Evolutionary conservation across 1,140 invertebrate species (phyloP).

Genomic region (Reticulitermes speratus): DNA sequence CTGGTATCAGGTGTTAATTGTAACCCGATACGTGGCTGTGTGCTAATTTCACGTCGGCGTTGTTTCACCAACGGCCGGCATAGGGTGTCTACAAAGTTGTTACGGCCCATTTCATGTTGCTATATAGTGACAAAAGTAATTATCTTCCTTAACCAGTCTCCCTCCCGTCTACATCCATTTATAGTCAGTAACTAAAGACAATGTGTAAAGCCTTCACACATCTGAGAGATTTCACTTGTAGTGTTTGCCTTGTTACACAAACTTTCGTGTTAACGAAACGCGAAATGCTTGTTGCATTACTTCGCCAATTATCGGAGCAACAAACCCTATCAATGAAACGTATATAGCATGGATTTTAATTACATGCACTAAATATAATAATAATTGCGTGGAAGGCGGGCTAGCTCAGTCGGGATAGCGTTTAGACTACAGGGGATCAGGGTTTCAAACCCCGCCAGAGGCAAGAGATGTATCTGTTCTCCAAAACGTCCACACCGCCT

Average conservation of each 20-base stretch:
- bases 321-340: no score
- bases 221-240: not conserved
- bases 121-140: not conserved
- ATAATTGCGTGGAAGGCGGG: no score
- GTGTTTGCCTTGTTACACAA: no score
- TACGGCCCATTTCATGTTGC: not conserved
- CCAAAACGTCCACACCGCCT: no score
- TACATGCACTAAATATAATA: no score
- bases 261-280: not conserved
- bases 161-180: not conserved
- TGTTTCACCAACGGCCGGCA: not conserved
- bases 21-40: not conserved
- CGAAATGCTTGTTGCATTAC: no score
- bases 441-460: no score
- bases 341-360: no score
- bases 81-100: not conserved
- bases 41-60: not conserved
- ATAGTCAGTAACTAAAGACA: not conserved
- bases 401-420: no score
- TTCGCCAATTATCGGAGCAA: no score
- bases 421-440: no score
- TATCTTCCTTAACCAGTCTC: not conserved
- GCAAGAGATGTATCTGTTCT: no score
- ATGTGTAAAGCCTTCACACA: not conserved
- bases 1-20: slow-evolving; percentile 9